A percentile compares a stretch with the other conserved stretches of the same genome.
phyloP scores from a whole-genome alignment of 2,888 invertebrate species.

The Lycaena phlaeas region DNA sequence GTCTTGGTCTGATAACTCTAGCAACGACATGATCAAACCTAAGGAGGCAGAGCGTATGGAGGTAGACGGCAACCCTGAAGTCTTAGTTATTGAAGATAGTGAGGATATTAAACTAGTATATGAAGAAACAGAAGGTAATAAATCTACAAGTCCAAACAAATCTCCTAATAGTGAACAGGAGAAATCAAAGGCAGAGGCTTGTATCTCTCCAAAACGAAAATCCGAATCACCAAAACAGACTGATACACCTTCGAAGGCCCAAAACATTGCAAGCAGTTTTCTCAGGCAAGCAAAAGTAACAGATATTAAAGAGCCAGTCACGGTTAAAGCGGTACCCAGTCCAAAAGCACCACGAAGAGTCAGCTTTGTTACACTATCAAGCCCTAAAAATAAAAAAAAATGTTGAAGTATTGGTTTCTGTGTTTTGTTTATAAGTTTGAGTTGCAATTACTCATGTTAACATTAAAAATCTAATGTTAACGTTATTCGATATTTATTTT shows the following conservation, averaged over 20 bases:
- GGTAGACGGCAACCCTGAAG: constrained; percentile 20
- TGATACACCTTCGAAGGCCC: constrained; percentile 15
- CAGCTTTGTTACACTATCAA: constrained; percentile 82
- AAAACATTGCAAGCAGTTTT: constrained; percentile 24
- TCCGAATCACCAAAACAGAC: constrained; percentile 1
- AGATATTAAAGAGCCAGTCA: constrained; percentile 36
- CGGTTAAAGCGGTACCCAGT: constrained; percentile 30
- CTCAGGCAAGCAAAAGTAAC: constrained; percentile 50
- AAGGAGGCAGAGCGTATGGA: constrained; percentile 26
- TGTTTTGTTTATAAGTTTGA: too few relatives aligned
- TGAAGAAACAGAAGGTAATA: constrained; percentile 48
- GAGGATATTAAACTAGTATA: constrained; percentile 72
- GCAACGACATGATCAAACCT: constrained; percentile 43
- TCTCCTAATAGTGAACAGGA: constrained; percentile 18
- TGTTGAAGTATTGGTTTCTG: constrained; percentile 21
- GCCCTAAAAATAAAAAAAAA: constrained; percentile 80
- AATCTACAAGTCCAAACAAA: constrained; percentile 8
- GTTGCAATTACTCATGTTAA: too few relatives aligned
- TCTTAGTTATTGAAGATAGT: constrained; percentile 43
- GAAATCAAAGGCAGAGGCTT: constrained; percentile 13
- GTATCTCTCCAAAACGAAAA: constrained; percentile 13
- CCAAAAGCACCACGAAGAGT: constrained; percentile 79
- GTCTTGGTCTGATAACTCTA: constrained; percentile 66
- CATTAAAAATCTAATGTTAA: too few relatives aligned
- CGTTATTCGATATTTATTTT: too few relatives aligned